Conservation (phyloP, 1,140 invertebrate genomes). For the Anastatus disparis region DNA sequence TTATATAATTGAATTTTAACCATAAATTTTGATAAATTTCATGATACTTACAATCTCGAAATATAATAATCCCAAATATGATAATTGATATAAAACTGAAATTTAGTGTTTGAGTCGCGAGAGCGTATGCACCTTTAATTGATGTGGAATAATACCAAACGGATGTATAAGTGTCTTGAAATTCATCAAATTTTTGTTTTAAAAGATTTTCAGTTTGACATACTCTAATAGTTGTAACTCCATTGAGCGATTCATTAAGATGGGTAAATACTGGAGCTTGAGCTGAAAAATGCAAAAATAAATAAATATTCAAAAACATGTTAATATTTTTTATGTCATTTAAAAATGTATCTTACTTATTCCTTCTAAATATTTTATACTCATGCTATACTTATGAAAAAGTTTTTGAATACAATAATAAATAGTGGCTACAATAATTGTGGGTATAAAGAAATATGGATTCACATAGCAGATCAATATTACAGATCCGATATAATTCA, state of each 20-base stretch:
- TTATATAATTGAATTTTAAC: too few species aligned
- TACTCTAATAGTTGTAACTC: conserved; percentile 76
- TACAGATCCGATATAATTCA: too few species aligned
- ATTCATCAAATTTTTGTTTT: conserved; percentile 23
- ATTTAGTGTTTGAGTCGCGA: conserved; percentile 52
- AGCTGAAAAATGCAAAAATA: conserved; percentile 70
- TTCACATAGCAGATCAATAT: too few species aligned
- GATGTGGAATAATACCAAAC: conserved; percentile 65
- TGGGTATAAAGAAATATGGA: too few species aligned
- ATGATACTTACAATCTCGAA: conserved; percentile 54
- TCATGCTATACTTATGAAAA: too few species aligned
- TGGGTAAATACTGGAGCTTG: conserved; percentile 84
- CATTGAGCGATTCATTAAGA: conserved; percentile 73
- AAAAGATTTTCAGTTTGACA: not conserved
- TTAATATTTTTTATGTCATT: too few species aligned
- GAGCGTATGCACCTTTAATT: conserved; percentile 48
- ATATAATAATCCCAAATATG: conserved; percentile 70
- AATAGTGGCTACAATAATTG: too few species aligned
- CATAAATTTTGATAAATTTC: too few species aligned
- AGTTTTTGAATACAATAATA: too few species aligned
- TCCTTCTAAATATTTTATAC: too few species aligned
- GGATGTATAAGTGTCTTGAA: conserved; percentile 32
- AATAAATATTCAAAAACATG: too few species aligned
- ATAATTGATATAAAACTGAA: conserved; percentile 81
- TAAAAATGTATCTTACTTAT: too few species aligned